Conservation (phyloP, 2,113 vertebrate genomes). For the Trogon surrucura region DNA sequence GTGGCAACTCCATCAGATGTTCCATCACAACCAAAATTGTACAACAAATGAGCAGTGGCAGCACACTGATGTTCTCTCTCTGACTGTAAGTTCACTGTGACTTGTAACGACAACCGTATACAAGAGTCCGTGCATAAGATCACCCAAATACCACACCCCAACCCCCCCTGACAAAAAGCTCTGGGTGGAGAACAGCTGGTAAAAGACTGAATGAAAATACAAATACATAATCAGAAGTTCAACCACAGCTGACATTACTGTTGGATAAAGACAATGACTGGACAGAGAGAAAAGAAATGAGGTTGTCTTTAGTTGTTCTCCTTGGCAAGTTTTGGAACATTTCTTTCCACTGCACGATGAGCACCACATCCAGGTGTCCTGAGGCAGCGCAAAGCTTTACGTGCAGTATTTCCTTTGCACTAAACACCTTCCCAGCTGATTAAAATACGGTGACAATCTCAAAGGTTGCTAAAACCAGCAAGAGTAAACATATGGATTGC, state of each 20-base stretch:
- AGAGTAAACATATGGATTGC: neutral
- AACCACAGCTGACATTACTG: neutral
- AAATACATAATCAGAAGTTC: neutral
- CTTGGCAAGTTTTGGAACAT: neutral
- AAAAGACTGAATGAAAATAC: neutral
- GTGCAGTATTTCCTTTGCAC: neutral
- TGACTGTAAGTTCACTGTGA: neutral
- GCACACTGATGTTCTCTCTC: neutral
- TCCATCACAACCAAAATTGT: neutral
- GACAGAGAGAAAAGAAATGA: neutral
- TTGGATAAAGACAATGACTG: neutral
- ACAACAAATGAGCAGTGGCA: neutral
- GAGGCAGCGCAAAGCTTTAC: neutral
- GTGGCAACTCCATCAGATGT: neutral
- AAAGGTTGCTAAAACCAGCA: conserved; percentile 15
- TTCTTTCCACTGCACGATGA: neutral
- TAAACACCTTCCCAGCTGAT: neutral
- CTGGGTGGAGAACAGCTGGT: neutral
- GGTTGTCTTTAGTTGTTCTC: neutral
- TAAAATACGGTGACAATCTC: conserved; percentile 1
- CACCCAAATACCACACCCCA: neutral
- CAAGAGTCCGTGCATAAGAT: neutral
- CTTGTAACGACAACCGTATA: neutral
- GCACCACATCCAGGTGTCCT: neutral
- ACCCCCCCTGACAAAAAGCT: neutral